phyloP scores from a whole-genome alignment of 2,888 invertebrate genomes.

The Caenorhabditis wallacei region DNA sequence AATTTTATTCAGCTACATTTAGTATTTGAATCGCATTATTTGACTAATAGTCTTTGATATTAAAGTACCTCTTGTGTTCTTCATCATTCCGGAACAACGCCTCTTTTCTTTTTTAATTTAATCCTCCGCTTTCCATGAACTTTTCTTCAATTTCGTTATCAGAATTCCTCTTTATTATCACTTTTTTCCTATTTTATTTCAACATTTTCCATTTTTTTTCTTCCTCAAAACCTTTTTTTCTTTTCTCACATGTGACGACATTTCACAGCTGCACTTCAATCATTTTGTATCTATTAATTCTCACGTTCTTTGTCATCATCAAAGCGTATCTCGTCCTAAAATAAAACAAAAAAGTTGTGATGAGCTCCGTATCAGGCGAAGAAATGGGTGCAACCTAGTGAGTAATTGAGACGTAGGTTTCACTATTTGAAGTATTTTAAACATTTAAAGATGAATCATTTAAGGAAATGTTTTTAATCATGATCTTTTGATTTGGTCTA shows the following conservation, averaged over 20 bases:
- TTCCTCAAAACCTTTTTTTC: neutral
- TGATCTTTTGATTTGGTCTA: too few relatives aligned
- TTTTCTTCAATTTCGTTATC: conserved; percentile 2
- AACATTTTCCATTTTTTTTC: neutral
- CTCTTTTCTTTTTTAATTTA: neutral
- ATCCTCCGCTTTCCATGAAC: neutral
- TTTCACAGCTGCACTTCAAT: conserved; percentile 2
- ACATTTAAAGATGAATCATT: too few relatives aligned
- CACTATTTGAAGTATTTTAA: neutral
- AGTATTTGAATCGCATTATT: neutral
- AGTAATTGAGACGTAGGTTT: neutral
- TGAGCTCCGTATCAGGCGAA: too few relatives aligned
- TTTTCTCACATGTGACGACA: conserved; percentile 8
- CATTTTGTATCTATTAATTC: conserved; percentile 4
- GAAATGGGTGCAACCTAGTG: neutral
- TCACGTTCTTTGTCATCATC: conserved; percentile 5
- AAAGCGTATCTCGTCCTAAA: neutral
- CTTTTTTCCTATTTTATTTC: neutral
- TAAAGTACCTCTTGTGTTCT: neutral
- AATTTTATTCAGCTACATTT: too few relatives aligned
- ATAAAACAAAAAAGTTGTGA: neutral
- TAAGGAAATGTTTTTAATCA: too few relatives aligned
- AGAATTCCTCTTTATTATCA: neutral
- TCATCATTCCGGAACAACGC: conserved; percentile 6
- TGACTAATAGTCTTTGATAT: neutral